Base-by-base conservation (phyloP, 2,888 invertebrate genomes). In the Rhimphoctona megacephalus region DNA sequence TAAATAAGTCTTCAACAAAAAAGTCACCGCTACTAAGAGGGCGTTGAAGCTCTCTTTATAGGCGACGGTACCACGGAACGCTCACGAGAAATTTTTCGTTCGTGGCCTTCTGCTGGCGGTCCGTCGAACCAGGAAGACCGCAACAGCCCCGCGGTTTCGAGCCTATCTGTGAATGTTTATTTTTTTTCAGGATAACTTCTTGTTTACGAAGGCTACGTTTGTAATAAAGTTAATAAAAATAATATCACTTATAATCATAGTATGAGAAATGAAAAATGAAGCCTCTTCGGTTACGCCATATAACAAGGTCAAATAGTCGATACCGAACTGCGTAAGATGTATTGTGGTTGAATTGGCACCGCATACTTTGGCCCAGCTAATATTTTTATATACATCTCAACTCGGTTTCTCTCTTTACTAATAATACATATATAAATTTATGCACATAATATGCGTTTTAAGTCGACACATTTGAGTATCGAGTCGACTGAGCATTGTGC, bases 291-390 rank as follows among this genome's bases (percentile, higher is more conserved):
- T 54, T 74, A 67, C 66, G 67, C 54, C 19, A 64, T 43, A 36
- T 66, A 81, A 74, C 52, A 79, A 79, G 85, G 85, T 85, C 82
- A 85, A 85, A 80, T 61, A 79, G 82, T 76, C 79, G 82, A 85
- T 82, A 82, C 83, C 85, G 82, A 85, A 79, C 69, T 64, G 82
- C 82, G 82, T 79, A 70, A 85, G 76, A 80, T 49, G 74, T 67
- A 69, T 81, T 67, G 81, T 73, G 66, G 79, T 82, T 83, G 85
- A 82, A 82, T 76, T 79, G 85, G 76, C 85, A 79, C 70, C 79
- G 79, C 85, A 83, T 82, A 85, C 82, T 85, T 67, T 76, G 70
- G 74, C 64, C 82, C 85, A 49, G 74, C 36, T 57, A 30, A 49
- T 76, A 85, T 85, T 80, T 85, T 80, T 72, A 79, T 70, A 82